phyloP scores from a whole-genome alignment of 1,140 invertebrate species.

The Lordiphosa clarofinis region DNA sequence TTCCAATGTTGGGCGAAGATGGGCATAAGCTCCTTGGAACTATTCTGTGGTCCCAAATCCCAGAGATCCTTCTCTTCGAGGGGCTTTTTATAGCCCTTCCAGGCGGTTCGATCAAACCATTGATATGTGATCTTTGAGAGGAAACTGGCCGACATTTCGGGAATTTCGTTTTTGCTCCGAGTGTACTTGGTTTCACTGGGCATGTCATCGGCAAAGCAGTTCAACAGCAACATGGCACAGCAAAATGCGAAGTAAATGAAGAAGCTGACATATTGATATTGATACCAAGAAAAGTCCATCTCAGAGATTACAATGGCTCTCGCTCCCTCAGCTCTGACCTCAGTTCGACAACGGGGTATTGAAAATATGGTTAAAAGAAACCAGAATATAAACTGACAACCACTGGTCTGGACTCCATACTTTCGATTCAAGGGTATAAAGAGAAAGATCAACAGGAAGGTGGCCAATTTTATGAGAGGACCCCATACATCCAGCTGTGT shows the following conservation, averaged over 20 bases:
- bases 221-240: slow-evolving; percentile 87
- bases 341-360: slow-evolving; percentile 86
- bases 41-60: slow-evolving; percentile 92
- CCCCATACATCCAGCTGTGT: slow-evolving; percentile 86
- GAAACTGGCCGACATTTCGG: slow-evolving; percentile 92
- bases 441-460: slow-evolving; percentile 85
- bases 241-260: slow-evolving; percentile 90
- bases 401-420: slow-evolving; percentile 91
- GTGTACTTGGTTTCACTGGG: slow-evolving; percentile 86
- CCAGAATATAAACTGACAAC: slow-evolving; percentile 94
- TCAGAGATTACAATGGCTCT: slow-evolving; percentile 45
- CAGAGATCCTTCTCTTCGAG: slow-evolving; percentile 92
- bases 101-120: slow-evolving; percentile 94
- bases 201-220: slow-evolving; percentile 89
- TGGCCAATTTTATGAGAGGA: slow-evolving; percentile 87
- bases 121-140: slow-evolving; percentile 92
- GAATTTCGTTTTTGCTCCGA: slow-evolving; percentile 89
- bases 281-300: slow-evolving; percentile 73
- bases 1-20: slow-evolving; percentile 93
- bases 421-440: slow-evolving; percentile 89
- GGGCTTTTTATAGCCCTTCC: slow-evolving; percentile 90
- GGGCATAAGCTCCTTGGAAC: slow-evolving; percentile 88
- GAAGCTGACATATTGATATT: slow-evolving; percentile 87
- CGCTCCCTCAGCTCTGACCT: slow-evolving; percentile 81
- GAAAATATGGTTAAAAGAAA: slow-evolving; percentile 86